Evolutionary conservation across 2,888 invertebrate species (phyloP), one percentile per base, ranked within the genome.

Genomic region (Drosophila meridionalis): DNA sequence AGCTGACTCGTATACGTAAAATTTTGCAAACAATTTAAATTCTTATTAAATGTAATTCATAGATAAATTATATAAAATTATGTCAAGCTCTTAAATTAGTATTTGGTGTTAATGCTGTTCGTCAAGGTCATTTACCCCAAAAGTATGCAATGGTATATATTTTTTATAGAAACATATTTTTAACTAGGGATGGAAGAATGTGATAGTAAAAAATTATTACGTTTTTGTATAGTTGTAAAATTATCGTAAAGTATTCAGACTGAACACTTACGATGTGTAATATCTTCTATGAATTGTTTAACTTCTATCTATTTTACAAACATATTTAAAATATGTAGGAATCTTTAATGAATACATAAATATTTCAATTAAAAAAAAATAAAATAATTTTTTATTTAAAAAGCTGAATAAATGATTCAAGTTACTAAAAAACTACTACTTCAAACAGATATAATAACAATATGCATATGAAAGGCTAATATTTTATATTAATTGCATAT

Each of bases 121-220:
- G 12, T 36, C 56, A 56, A 56, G 56, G 56, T 40, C 40, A 56
- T 20, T n/a, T 50, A 4, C 48, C 60, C 60, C 60, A 50, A 60
- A 60, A 60, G 60, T 60, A 60, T 60, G 59, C 59, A n/a, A 60
- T 11, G 5, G 30, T 4, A 48, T 1, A 14, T 6, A 20, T 28
- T 47, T 12, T 20, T 20, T 20, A n/a, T 42, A 8, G 3, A 45
- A 5, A 1, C 45, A 6, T 47, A 6, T 28, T 4, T 30, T 48
- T 14, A 28, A 6, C 30, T 48, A 8, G 48, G 6, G 4, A 30
- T 30, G 28, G 4, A 7, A 3, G 1, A 28, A 1, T 26, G 2
- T 26, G 26, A 5, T 14, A 14, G 14, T 40, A 40, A 40, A 12
- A 38, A 12, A 38, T 38, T 4, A 14, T 40, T n/a, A 40, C 14